Percentiles rank a stretch among this genome's conserved stretches.
Evolutionary conservation across 2,888 invertebrate species (phyloP).

Genomic region (Monopis laevigella): DNA sequence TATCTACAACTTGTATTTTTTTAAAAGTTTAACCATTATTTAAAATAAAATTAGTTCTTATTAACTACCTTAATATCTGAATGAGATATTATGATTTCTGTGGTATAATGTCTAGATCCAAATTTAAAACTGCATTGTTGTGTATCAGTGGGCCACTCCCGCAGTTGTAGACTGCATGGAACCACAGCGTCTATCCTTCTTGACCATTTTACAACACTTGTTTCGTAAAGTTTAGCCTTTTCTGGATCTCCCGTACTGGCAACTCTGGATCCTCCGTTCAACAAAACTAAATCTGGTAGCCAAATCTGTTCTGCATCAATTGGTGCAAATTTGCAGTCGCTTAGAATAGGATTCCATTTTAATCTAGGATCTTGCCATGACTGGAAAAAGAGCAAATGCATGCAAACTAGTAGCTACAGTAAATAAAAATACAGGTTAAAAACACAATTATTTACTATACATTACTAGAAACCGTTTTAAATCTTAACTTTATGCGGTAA

Average conservation of each 20-base stretch:
- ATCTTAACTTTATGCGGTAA: too few relatives aligned
- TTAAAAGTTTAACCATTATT: too few relatives aligned
- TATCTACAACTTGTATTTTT: too few relatives aligned
- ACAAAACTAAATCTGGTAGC: conserved; percentile 78
- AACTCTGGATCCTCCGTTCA: conserved; percentile 75
- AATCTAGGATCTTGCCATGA: conserved; percentile 80
- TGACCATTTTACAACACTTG: conserved; percentile 55
- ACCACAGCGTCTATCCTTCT: conserved; percentile 35
- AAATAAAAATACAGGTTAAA: too few relatives aligned
- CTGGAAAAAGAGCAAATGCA: too few relatives aligned
- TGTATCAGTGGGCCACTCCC: conserved; percentile 78
- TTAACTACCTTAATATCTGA: conserved; percentile 7
- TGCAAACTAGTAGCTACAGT: too few relatives aligned
- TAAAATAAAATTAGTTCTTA: too few relatives aligned
- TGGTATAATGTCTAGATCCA: conserved; percentile 77
- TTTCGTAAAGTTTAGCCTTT: conserved; percentile 69
- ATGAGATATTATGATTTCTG: conserved; percentile 56
- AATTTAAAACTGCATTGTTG: conserved; percentile 74
- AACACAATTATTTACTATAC: too few relatives aligned
- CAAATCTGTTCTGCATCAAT: conserved; percentile 78
- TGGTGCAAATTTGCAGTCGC: conserved; percentile 68
- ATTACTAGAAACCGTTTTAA: too few relatives aligned
- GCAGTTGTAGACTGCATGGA: conserved; percentile 48
- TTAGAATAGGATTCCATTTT: conserved; percentile 74
- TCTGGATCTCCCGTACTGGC: conserved; percentile 71